Conservation (phyloP, 2,888 invertebrate genomes). For the Clistopyga incitator region DNA sequence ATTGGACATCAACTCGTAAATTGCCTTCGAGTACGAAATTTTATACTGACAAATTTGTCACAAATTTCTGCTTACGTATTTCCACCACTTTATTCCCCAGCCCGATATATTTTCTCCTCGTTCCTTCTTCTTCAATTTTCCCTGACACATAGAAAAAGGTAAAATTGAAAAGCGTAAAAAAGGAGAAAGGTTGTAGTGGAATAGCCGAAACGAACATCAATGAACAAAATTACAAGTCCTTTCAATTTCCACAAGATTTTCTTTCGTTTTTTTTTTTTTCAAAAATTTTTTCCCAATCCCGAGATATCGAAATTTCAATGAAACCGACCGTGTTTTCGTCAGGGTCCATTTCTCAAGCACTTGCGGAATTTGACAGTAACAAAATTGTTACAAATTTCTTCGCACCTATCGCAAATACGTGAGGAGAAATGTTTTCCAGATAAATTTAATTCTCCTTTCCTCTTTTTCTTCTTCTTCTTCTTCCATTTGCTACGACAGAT, state of each 20-base stretch:
- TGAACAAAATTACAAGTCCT: background rate
- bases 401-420: background rate
- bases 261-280: too few relatives aligned
- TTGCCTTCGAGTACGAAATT: background rate
- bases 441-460: constrained; percentile 7
- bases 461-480: background rate
- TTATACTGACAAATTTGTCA: background rate
- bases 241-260: too few relatives aligned
- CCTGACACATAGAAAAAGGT: background rate
- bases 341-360: background rate
- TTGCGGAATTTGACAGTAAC: background rate
- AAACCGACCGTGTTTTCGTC: too few relatives aligned
- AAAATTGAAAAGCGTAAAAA: constrained; percentile 15
- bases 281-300: too few relatives aligned
- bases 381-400: background rate
- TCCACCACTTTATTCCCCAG: background rate
- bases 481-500: background rate
- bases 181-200: background rate
- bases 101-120: background rate
- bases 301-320: too few relatives aligned
- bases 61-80: background rate
- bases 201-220: background rate
- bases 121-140: background rate
- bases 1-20: background rate
- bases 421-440: background rate